Percentiles rank a stretch among this genome's conserved stretches.
These are phyloP conservation scores for Drosophila mimetica DNA, from an alignment of 2,888 invertebrate genomes.

Conservation along the genomic window DNA sequence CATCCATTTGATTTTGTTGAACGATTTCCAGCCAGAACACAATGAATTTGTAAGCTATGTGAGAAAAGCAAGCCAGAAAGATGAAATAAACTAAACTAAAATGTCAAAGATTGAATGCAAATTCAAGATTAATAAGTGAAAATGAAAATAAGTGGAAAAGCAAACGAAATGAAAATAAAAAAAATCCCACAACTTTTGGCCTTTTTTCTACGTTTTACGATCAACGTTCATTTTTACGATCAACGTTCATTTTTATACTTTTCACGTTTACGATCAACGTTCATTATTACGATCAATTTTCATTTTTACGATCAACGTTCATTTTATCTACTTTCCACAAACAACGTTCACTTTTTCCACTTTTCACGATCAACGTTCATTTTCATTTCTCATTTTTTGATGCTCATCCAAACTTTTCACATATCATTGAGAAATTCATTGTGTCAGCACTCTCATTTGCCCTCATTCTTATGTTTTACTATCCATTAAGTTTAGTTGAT, in stretches of 20 bases:
- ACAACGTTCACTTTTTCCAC: too few species aligned
- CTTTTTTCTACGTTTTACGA: conserved; percentile 24
- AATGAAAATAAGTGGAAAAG: too few species aligned
- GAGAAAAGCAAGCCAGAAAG: conserved; percentile 36
- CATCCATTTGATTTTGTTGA: conserved; percentile 32
- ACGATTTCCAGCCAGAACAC: conserved; percentile 60
- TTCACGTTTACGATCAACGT: too few species aligned
- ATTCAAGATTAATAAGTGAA: conserved; percentile 40
- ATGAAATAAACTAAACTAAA: conserved; percentile 22
- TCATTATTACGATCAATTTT: too few species aligned
- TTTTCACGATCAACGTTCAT: conserved; percentile 36
- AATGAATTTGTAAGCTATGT: conserved; percentile 82
- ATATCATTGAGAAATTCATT: conserved; percentile 77
- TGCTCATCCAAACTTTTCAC: conserved; percentile 40
- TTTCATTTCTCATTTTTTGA: conserved; percentile 37
- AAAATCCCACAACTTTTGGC: conserved; percentile 47
- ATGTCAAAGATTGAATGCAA: conserved; percentile 45
- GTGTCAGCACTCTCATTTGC: conserved; percentile 62
- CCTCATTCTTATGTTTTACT: conserved; percentile 21
- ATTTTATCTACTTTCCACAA: too few species aligned
- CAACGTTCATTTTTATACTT: too few species aligned
- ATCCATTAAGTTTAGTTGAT: conserved; percentile 47
- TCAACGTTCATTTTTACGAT: conserved; percentile 43
- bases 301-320: too few species aligned
- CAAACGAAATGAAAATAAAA: conserved; percentile 58